Evolutionary conservation across 2,888 invertebrate genomes (phyloP), one percentile per base, ranked within the genome.

Genomic region (Charanyca ferruginea): DNA sequence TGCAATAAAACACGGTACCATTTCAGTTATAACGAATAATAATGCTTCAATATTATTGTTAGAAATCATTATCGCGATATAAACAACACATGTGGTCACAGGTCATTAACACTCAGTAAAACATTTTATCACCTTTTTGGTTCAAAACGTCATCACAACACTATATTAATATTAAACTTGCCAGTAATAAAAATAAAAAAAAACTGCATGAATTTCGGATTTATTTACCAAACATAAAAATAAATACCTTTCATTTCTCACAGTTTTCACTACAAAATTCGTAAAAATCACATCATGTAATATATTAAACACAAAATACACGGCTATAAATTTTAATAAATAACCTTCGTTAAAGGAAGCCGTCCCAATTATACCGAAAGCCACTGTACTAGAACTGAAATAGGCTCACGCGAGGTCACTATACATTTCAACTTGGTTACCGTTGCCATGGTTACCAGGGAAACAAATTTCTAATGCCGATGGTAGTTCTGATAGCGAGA

Each of bases 381-480:
- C 55, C 22, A 55, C 35, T 32, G 63, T 59, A 60, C 49, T 66
- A 59, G 22, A 53, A 73, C 74, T 66, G 66, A 72, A 74, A 70
- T 66, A 63, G 23, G 55, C 54, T 45, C 83, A 85, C 84, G 84
- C 84, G 71, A 85, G 79, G 79, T 78, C 73, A 48, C 63, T 45
- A 54, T 55, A 59, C 60, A 62, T 71, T 73, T 80, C 3, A 52
- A 83, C 75, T 74, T 73, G 75, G 72, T 66, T 70, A 76, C 75
- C 25, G 91, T 91, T 67, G 76, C 80, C 79, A 85, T 86, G 86
- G 84, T 76, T 73, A 85, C 83, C 9, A 42, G 2, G 18, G 22
- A 68, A 59, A 64, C 66, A 63, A 47, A 51, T 51, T 76, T 80
- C 61, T 66, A 68, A 79, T 60, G 60, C 42, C 58, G 73, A 76